A percentile compares a stretch with the other conserved stretches of the same genome.
Conservation (phyloP, 2,797 vertebrate species). For the Myotis pilosus region DNA sequence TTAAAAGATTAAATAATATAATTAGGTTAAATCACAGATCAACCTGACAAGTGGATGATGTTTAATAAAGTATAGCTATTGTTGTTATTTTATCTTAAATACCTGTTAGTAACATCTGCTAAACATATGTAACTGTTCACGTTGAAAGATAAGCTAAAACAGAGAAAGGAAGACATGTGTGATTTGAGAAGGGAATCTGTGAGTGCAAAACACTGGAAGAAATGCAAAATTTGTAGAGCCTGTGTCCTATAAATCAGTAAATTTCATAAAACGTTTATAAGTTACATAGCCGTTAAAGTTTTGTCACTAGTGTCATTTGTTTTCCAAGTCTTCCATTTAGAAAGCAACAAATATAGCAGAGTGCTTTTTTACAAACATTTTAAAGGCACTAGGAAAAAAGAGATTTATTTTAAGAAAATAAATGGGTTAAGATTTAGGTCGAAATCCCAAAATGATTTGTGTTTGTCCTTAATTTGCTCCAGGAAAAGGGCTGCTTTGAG, state of each 20-base stretch:
- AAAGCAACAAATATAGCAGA: constrained; percentile 40
- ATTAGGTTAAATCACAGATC: constrained; percentile 29
- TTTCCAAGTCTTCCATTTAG: constrained; percentile 29
- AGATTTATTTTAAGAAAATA: constrained; percentile 72
- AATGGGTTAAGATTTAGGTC: constrained; percentile 75
- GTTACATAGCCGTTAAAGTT: neutral
- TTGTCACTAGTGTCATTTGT: constrained; percentile 20
- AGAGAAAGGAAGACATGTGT: neutral
- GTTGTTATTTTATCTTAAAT: constrained; percentile 20
- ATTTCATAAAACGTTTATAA: constrained; percentile 4
- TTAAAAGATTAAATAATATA: constrained; percentile 2
- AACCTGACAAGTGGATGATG: neutral
- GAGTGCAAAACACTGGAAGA: neutral
- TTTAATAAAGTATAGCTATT: constrained; percentile 36
- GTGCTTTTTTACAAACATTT: constrained; percentile 59
- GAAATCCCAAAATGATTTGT: constrained; percentile 74
- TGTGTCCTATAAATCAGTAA: neutral
- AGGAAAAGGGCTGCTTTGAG: constrained; percentile 67
- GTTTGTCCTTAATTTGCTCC: constrained; percentile 76
- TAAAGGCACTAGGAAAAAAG: constrained; percentile 52
- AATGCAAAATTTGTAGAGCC: neutral
- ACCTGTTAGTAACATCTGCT: neutral
- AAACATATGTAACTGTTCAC: neutral
- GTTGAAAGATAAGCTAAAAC: neutral
- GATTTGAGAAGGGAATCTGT: neutral